Evolutionary conservation across 2,888 invertebrate genomes (phyloP).

Genomic region (Ophion costatus): DNA sequence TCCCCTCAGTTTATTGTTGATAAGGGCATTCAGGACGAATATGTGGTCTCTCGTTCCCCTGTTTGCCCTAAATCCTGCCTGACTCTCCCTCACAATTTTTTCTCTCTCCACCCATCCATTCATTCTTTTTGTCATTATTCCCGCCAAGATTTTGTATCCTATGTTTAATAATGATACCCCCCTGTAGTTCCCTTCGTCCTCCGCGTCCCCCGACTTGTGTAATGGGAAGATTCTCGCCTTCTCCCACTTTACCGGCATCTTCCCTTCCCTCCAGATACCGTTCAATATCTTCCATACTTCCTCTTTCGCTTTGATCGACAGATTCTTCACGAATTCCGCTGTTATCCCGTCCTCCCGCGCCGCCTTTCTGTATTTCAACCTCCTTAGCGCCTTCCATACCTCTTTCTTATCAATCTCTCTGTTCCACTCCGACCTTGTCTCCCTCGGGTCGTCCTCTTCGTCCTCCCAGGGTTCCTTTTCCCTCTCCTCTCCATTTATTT

Average conservation of each 20-base stretch:
- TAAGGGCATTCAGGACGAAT: conserved; percentile 30
- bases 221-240: too few relatives aligned
- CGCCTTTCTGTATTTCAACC: conserved; percentile 34
- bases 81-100: conserved; percentile 14
- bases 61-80: conserved; percentile 17
- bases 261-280: too few relatives aligned
- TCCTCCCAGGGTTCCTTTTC: background rate
- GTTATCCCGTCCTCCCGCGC: conserved; percentile 26
- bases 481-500: background rate
- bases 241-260: too few relatives aligned
- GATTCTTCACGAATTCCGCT: too few relatives aligned
- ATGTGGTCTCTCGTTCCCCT: conserved; percentile 28
- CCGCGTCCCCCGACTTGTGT: too few relatives aligned
- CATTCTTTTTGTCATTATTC: conserved; percentile 16
- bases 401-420: conserved; percentile 8
- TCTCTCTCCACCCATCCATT: conserved; percentile 23
- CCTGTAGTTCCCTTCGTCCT: too few relatives aligned
- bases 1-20: conserved; percentile 26
- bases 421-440: background rate
- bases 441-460: background rate
- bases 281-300: too few relatives aligned
- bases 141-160: conserved; percentile 7
- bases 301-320: too few relatives aligned
- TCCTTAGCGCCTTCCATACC: conserved; percentile 18
- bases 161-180: too few relatives aligned